A percentile compares a stretch with the other conserved stretches of the same genome.
These are phyloP conservation scores for Zaprionus taronus DNA, from an alignment of 1,140 invertebrate species.

Conservation along the genomic window DNA sequence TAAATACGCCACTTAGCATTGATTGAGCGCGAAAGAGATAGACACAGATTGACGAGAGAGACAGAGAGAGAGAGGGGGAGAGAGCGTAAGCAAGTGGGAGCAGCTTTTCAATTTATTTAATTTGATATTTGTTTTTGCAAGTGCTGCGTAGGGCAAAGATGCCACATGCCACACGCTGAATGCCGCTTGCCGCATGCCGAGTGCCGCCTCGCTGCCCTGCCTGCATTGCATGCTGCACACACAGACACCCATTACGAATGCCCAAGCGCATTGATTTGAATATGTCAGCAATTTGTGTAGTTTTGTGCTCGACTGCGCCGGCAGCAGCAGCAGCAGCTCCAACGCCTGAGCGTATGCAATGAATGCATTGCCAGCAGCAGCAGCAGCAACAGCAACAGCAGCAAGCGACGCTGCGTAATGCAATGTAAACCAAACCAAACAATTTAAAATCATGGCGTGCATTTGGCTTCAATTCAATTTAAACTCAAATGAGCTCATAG, in stretches of 20 bases:
- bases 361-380: slow-evolving; percentile 11
- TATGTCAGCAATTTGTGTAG: slow-evolving; percentile 82
- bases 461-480: slow-evolving; percentile 83
- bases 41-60: not conserved
- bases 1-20: slow-evolving; percentile 75
- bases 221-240: slow-evolving; percentile 11
- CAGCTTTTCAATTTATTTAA: slow-evolving; percentile 71
- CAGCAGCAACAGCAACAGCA: not conserved
- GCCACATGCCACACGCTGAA: slow-evolving; percentile 30
- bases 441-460: slow-evolving; percentile 82
- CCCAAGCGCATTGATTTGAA: slow-evolving; percentile 77
- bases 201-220: not conserved
- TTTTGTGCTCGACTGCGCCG: slow-evolving; percentile 73
- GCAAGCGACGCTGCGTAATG: slow-evolving; percentile 66
- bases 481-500: slow-evolving; percentile 73
- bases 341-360: slow-evolving; percentile 33
- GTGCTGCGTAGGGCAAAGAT: slow-evolving; percentile 50
- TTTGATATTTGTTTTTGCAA: slow-evolving; percentile 72
- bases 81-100: not conserved
- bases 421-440: slow-evolving; percentile 81
- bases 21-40: slow-evolving; percentile 15
- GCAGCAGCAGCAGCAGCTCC: not conserved
- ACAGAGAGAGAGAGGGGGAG: not conserved
- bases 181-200: not conserved
- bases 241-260: slow-evolving; percentile 38